Percentiles rank a stretch among this genome's conserved stretches.
phyloP scores from a whole-genome alignment of 2,113 vertebrate genomes.

The Colistium nudipinnis region DNA sequence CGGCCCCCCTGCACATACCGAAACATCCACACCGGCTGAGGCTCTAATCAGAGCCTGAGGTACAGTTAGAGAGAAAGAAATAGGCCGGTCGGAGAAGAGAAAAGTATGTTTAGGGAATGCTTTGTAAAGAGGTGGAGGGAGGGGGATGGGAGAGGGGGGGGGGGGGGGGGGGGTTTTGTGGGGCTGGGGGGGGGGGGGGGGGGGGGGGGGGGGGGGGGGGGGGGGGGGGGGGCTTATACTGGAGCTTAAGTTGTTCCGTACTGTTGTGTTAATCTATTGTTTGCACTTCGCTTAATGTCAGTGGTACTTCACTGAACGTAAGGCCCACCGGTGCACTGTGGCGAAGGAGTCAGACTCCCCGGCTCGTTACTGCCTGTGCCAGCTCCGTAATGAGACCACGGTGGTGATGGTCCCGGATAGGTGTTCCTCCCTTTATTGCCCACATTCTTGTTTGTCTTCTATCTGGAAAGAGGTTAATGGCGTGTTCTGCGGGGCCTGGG shows the following conservation, averaged over 20 bases:
- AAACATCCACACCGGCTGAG: slow-evolving; percentile 34
- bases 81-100: background rate
- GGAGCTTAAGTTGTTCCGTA: slow-evolving; percentile 33
- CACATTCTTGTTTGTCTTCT: slow-evolving; percentile 72
- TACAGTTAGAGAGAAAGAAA: slow-evolving; percentile 8
- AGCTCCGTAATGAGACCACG: slow-evolving; percentile 75
- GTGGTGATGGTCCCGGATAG: slow-evolving; percentile 68
- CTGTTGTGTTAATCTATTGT: slow-evolving; percentile 69
- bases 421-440: slow-evolving; percentile 69
- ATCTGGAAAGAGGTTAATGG: slow-evolving; percentile 76
- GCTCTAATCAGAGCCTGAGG: slow-evolving; percentile 64
- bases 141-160: background rate
- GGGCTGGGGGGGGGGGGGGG: slow-evolving; percentile 9
- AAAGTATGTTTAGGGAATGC: too few species aligned
- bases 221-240: background rate
- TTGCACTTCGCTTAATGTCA: slow-evolving; percentile 61
- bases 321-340: slow-evolving; percentile 46
- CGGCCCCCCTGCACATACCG: slow-evolving; percentile 13
- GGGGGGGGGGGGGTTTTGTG: slow-evolving; percentile 12
- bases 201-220: slow-evolving; percentile 20
- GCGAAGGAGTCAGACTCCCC: slow-evolving; percentile 37
- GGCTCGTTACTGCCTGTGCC: slow-evolving; percentile 50
- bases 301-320: slow-evolving; percentile 60
- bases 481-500: slow-evolving; percentile 71
- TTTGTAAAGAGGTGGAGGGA: too few species aligned